A percentile compares a stretch with the other conserved stretches of the same genome.
phyloP scores from a whole-genome alignment of 2,888 invertebrate genomes.

The Alitta virens region DNA sequence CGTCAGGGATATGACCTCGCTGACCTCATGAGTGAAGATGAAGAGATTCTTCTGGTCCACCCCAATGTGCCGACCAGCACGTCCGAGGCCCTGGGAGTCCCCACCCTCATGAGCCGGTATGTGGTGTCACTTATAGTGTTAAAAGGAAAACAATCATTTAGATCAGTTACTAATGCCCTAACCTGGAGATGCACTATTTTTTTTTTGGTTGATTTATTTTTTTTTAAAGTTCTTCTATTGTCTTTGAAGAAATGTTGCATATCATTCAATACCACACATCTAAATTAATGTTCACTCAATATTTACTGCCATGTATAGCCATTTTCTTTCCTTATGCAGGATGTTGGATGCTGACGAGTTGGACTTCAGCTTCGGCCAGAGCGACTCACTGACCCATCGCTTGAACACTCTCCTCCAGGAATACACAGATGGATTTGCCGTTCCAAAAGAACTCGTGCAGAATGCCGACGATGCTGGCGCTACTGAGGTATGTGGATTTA shows the following conservation, averaged over 20 bases:
- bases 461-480: conserved; percentile 54
- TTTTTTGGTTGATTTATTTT: no score
- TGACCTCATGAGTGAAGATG: conserved; percentile 16
- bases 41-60: conserved; percentile 35
- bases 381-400: conserved; percentile 42
- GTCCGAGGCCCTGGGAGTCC: conserved; percentile 39
- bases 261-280: no score
- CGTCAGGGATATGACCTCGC: conserved; percentile 24
- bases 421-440: conserved; percentile 41
- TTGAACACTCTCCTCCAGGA: conserved; percentile 35
- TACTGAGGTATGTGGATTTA: conserved; percentile 29
- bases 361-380: conserved; percentile 38
- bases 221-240: no score
- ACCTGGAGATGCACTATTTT: no score
- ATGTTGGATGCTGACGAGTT: conserved; percentile 28
- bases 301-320: no score
- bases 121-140: conserved; percentile 23
- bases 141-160: conserved; percentile 32
- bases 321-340: no score
- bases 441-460: conserved; percentile 51
- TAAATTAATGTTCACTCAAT: no score
- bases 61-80: conserved; percentile 33
- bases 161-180: no score
- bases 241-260: no score
- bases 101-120: conserved; percentile 34